Percentiles rank a stretch among this genome's conserved stretches.
Evolutionary conservation across 2,797 vertebrate species (phyloP).

Genomic region (Petrocephalus sullivani): DNA sequence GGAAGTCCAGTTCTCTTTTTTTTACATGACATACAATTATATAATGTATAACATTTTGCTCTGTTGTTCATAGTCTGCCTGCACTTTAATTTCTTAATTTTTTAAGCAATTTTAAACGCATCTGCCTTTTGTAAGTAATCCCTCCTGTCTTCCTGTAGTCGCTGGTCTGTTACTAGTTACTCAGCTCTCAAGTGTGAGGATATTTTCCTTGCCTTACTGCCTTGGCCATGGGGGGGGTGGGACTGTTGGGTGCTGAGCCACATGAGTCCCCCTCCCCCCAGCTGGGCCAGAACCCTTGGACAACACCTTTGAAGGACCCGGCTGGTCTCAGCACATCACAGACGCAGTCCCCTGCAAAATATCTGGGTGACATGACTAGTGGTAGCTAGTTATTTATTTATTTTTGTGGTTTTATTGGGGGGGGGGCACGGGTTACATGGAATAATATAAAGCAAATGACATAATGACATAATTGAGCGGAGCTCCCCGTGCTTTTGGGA

Average conservation of each 20-base stretch:
- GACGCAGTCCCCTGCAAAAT: background rate
- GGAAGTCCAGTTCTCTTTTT: background rate
- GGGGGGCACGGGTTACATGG: background rate
- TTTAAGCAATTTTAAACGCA: background rate
- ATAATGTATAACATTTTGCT: background rate
- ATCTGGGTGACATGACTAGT: background rate
- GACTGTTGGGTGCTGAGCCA: background rate
- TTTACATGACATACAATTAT: background rate
- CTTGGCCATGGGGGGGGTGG: background rate
- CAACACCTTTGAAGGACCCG: conserved; percentile 22
- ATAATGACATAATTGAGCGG: conserved; percentile 17
- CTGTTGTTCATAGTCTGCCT: background rate
- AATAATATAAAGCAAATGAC: conserved; percentile 19
- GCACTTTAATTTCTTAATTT: background rate
- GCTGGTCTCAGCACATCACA: background rate
- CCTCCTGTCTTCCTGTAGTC: background rate
- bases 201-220: background rate
- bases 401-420: background rate
- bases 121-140: background rate
- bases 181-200: background rate
- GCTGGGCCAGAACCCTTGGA: background rate
- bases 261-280: background rate
- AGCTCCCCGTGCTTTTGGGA: background rate
- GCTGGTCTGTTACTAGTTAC: background rate
- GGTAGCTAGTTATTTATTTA: background rate